Base-by-base conservation (phyloP, 2,888 invertebrate genomes). In the Gastrophysa polygoni region DNA sequence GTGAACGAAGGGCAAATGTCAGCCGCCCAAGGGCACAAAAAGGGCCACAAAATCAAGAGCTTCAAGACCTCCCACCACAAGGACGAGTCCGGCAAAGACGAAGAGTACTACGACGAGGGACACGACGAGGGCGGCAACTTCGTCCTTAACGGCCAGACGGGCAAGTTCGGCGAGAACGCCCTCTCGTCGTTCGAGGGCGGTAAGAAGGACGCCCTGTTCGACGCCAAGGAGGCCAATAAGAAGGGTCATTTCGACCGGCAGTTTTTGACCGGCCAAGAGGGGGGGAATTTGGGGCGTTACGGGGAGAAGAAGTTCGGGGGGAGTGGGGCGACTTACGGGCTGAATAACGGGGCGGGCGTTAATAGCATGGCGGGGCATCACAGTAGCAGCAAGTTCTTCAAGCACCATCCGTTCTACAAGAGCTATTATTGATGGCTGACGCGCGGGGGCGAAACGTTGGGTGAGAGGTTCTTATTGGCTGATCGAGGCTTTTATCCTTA, bases 61-160 rank as follows among this genome's bases (percentile, higher is more conserved):
- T 88, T 86, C 78, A 88, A 89, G 74, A 83, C 85, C 3, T 87
- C 88, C 2, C 87, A 88, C 74, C 87, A 87, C 73, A 88, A 88
- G 72, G 88, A 89, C 71, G 88, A 89, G 71, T 85, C 87, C 69
- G 87, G 87, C 60, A 87, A 87, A 75, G 84, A 86, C 5, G 88
- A 88, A 74, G 87, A 84, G 71, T 89, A 85, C 81, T 88, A 87
- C 71, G 88, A 88, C 60, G 88, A 88, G 71, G 86, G 85, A 16
- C 86, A 88, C 69, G 87, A 88, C 71, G 87, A 87, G 74, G 87
- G 85, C 0, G 86, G 86, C 68, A 85, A 87, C 71, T 84, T 84
- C 72, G 76, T 85, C 29, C 84, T 83, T 65, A 85, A 85, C 5
- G 86, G 86, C 21, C 84, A 86, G 66, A 82, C 83, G 60, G 86